Conservation (phyloP, 2,888 invertebrate species). For the Chalcosyrphus nemorum region DNA sequence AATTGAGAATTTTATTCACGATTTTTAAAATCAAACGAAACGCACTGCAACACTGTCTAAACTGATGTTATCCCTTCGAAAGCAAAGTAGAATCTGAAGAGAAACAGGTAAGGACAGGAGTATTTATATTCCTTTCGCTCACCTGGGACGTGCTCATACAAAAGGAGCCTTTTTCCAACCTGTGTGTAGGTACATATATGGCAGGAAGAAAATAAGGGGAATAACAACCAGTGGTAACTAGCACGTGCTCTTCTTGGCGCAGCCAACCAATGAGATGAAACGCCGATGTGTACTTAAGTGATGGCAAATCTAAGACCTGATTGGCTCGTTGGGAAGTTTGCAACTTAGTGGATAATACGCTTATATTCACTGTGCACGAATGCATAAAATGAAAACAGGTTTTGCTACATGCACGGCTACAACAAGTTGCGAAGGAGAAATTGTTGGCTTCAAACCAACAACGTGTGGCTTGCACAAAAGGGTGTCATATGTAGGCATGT, state of each 20-base stretch:
- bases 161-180: slow-evolving; percentile 33
- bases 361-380: slow-evolving; percentile 8
- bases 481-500: not conserved
- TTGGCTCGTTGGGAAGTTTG: slow-evolving; percentile 52
- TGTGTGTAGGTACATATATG: not conserved
- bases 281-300: slow-evolving; percentile 73
- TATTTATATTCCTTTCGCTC: slow-evolving; percentile 44
- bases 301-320: slow-evolving; percentile 55
- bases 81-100: slow-evolving; percentile 68
- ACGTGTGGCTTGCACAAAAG: not conserved
- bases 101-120: slow-evolving; percentile 54
- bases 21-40: slow-evolving; percentile 38
- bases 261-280: slow-evolving; percentile 77
- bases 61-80: slow-evolving; percentile 73
- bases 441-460: slow-evolving; percentile 15
- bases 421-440: slow-evolving; percentile 65
- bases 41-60: slow-evolving; percentile 37
- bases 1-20: slow-evolving; percentile 16
- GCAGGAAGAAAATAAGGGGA: slow-evolving; percentile 21
- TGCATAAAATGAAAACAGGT: slow-evolving; percentile 43
- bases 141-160: slow-evolving; percentile 63
- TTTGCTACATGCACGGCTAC: slow-evolving; percentile 5
- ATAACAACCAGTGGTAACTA: slow-evolving; percentile 63
- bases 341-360: not conserved
- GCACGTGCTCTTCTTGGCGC: slow-evolving; percentile 79